phyloP scores from a whole-genome alignment of 2,113 vertebrate genomes.

The Bostrychus sinensis region DNA sequence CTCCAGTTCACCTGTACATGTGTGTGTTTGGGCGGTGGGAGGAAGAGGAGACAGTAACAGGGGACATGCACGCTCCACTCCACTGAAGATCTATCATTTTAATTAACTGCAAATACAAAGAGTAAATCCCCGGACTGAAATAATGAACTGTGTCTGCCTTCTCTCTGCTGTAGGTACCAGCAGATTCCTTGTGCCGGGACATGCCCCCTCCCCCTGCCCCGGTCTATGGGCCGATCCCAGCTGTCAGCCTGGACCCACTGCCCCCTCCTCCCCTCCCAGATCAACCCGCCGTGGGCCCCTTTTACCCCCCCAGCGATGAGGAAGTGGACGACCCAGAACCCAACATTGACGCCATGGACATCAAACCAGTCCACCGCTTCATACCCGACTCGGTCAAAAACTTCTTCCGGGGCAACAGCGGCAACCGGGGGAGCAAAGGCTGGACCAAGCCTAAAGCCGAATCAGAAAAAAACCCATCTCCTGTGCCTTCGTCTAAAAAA shows the following conservation, averaged over 20 bases:
- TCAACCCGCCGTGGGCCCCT: slow-evolving; percentile 82
- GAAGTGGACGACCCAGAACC: slow-evolving; percentile 54
- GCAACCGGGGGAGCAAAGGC: slow-evolving; percentile 56
- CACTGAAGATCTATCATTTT: background rate
- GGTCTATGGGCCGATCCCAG: slow-evolving; percentile 51
- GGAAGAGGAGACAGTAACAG: no score
- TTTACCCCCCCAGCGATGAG: slow-evolving; percentile 64
- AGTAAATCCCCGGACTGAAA: no score
- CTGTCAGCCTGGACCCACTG: slow-evolving; percentile 76
- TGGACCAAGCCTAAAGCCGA: slow-evolving; percentile 33
- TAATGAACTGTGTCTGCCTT: no score
- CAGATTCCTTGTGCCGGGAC: slow-evolving; percentile 55
- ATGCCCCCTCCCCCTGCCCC: slow-evolving; percentile 37
- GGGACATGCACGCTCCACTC: no score
- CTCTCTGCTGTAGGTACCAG: slow-evolving; percentile 59
- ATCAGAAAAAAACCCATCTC: slow-evolving; percentile 2
- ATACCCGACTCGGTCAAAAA: slow-evolving; percentile 94
- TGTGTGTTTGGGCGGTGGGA: no score
- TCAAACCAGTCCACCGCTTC: slow-evolving; percentile 89
- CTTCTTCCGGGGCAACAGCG: slow-evolving; percentile 84
- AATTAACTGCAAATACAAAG: background rate
- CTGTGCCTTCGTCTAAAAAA: slow-evolving; percentile 31
- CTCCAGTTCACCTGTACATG: no score
- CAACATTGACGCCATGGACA: slow-evolving; percentile 74
- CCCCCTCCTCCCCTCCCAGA: slow-evolving; percentile 88